Conservation (phyloP, 2,797 vertebrate species). For the Crenuchus spilurus region DNA sequence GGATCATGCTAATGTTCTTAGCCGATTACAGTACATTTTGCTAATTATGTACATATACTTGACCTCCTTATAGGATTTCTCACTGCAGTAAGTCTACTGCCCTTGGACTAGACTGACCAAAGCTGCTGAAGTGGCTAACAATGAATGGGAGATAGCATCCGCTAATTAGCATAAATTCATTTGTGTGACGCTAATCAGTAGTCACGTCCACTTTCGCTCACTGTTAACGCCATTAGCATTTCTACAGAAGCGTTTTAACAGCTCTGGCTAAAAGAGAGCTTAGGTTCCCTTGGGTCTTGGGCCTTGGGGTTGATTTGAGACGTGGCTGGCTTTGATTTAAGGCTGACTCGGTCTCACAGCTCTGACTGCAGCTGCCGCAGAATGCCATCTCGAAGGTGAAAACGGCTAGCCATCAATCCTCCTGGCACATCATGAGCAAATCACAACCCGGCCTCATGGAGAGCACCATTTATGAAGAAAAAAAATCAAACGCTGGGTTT, state of each 20-base stretch:
- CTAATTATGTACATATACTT: too few species aligned
- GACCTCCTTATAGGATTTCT: too few species aligned
- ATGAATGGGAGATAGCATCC: neutral
- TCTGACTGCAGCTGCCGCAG: neutral
- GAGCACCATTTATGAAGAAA: neutral
- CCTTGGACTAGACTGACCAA: too few species aligned
- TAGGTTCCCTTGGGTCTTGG: neutral
- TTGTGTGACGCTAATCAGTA: neutral
- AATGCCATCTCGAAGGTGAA: constrained; percentile 19
- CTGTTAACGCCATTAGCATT: neutral
- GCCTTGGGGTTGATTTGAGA: constrained; percentile 1
- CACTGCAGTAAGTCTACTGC: too few species aligned
- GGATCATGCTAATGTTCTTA: too few species aligned
- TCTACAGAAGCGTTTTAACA: neutral
- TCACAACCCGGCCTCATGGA: neutral
- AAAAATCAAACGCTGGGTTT: too few species aligned
- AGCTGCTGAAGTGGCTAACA: too few species aligned
- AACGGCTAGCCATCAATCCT: constrained; percentile 19
- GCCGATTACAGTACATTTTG: too few species aligned
- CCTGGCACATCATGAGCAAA: constrained; percentile 18
- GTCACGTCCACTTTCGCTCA: neutral
- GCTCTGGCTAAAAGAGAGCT: neutral
- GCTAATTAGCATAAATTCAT: neutral
- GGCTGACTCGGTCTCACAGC: neutral
- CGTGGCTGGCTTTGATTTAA: neutral